Base-by-base conservation (phyloP, 2,113 vertebrate genomes). In the Osmerus eperlanus region DNA sequence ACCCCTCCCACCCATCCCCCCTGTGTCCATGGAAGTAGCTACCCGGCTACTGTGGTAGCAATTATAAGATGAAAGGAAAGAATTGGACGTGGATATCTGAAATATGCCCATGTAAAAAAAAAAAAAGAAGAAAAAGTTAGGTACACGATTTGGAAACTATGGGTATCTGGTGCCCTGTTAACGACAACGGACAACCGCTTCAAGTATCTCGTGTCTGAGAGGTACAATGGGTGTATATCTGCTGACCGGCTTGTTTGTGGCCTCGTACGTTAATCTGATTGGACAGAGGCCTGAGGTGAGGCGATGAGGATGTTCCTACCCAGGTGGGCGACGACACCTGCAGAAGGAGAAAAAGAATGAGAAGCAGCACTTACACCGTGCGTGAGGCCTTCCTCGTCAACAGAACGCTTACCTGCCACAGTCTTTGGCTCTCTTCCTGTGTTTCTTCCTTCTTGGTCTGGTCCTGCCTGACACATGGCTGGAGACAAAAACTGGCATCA, bases 341-440 rank as follows among this genome's bases (percentile, higher is more conserved):
- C 58, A 80, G n/a, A 78, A 15, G 71, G 67, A 73, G 3, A 64
- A 53, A 64, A 0, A 2, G 15, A 68, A 12, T 65, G 18, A 65
- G 11, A n/a, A 19, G 55, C 15, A 56, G n/a, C 55, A 56, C n/a
- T 2, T 18, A 18, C 15, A 56, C 13, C 15, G 3, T 19, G n/a
- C 1, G 3, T 56, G 3, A 47, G 41, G 41, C 1, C 41, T 47
- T 47, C 9, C 41, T 47, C 1, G 60, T 71, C 64, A 67, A 67
- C 62, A 14, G 25, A 70, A 65, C 71, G 79, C 86, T 87, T 88
- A 92, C 91, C 80, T 88, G 77, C 71, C 76, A 69, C 82, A 86
- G 60, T 77, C 68, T 55, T 60, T 81, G 4, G 62, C 62, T 71
- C 54, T 80, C 61, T 83, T 87, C 67, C 77, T 88, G 32, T 75